Percentiles rank a stretch among this genome's conserved stretches.
Conservation (phyloP, 2,113 vertebrate genomes). For the Typhlomys cinereus region DNA sequence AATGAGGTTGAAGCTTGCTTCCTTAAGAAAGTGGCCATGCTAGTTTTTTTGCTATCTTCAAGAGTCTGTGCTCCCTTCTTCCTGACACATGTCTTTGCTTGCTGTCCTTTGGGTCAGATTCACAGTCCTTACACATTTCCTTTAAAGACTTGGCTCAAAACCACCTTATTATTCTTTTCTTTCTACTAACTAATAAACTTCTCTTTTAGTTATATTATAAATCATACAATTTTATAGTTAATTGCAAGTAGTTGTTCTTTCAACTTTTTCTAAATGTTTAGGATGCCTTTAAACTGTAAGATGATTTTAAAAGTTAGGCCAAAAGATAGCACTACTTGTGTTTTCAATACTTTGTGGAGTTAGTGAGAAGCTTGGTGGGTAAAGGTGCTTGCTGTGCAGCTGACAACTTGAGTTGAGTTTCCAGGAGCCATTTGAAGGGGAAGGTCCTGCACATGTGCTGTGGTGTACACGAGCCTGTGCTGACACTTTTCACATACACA, state of each 20-base stretch:
- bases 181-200: not conserved
- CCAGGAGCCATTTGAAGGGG: too few species aligned
- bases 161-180: not conserved
- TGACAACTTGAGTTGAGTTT: too few species aligned
- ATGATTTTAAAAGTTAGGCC: conserved; percentile 14
- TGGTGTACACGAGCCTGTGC: too few species aligned
- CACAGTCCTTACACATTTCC: not conserved
- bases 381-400: too few species aligned
- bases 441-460: too few species aligned
- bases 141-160: conserved; percentile 36
- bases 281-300: not conserved
- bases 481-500: too few species aligned
- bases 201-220: not conserved
- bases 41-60: not conserved
- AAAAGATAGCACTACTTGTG: conserved; percentile 8
- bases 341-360: too few species aligned
- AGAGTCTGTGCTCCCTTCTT: not conserved
- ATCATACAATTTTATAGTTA: not conserved
- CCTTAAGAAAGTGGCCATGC: not conserved
- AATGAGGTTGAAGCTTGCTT: not conserved
- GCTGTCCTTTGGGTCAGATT: not conserved
- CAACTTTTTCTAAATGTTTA: conserved; percentile 35
- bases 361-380: too few species aligned
- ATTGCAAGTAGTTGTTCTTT: conserved; percentile 42
- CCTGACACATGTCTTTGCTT: not conserved